These are phyloP conservation scores for Phenganax subtilis DNA, from an alignment of 92 coral and sea anemone genomes.

Conservation along the genomic window DNA sequence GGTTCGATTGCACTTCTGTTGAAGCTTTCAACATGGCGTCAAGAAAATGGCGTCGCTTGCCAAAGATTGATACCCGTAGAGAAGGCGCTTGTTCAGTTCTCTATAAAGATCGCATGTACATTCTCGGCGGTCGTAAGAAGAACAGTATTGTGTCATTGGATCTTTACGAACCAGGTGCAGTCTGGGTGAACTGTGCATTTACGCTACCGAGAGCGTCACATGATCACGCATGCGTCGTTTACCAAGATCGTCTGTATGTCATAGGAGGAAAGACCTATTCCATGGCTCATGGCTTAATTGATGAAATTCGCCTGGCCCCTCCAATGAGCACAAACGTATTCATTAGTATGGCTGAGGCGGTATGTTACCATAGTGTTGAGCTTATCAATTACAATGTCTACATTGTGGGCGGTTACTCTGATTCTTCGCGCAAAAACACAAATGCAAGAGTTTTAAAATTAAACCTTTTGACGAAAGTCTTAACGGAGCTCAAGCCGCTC, in stretches of 20 bases:
- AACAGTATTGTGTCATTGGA: neutral
- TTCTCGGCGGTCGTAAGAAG: neutral
- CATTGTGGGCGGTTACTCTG: neutral
- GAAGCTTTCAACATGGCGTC: constrained; percentile 15
- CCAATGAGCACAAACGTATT: neutral
- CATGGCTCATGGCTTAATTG: neutral
- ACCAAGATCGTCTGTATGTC: neutral
- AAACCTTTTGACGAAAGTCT: neutral
- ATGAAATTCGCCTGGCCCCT: neutral
- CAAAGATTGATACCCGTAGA: neutral
- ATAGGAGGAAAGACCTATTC: neutral
- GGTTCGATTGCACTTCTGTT: neutral
- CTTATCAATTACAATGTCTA: neutral
- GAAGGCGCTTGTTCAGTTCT: neutral
- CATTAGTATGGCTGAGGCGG: neutral
- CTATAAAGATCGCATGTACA: neutral
- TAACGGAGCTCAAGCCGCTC: neutral
- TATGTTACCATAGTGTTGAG: neutral
- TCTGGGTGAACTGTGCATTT: neutral
- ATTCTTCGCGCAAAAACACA: neutral
- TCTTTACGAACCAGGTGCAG: neutral
- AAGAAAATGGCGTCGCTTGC: neutral
- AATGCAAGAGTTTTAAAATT: neutral
- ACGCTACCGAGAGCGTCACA: neutral
- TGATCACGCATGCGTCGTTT: constrained; percentile 6